A percentile compares a stretch with the other conserved stretches of the same genome.
Conservation (phyloP, 2,888 invertebrate genomes). For the Bombyx huttoni region DNA sequence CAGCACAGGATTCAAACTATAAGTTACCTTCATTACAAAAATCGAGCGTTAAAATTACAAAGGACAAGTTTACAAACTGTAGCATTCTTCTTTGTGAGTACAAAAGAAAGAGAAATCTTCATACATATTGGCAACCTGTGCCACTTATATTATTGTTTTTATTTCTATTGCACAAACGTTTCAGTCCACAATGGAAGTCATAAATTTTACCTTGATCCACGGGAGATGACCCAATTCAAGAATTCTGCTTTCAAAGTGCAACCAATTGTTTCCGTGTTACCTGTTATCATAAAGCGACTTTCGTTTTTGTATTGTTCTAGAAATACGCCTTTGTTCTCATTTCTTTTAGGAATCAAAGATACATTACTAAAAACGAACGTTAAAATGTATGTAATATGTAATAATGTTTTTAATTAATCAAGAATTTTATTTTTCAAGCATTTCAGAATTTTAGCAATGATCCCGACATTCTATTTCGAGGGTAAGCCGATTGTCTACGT, state of each 20-base stretch:
- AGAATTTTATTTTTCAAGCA: too few species aligned
- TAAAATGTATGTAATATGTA: too few species aligned
- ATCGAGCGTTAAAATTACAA: slow-evolving; percentile 7
- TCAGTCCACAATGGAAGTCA: slow-evolving; percentile 34
- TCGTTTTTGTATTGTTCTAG: slow-evolving; percentile 2
- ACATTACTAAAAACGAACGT: too few species aligned
- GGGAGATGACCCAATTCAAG: slow-evolving; percentile 35
- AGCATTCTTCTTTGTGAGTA: slow-evolving; percentile 31
- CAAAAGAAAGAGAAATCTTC: slow-evolving; percentile 59
- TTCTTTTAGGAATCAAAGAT: too few species aligned
- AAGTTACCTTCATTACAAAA: neutral
- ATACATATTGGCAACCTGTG: slow-evolving; percentile 44
- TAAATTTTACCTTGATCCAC: slow-evolving; percentile 37
- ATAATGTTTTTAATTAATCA: too few species aligned
- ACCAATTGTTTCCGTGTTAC: slow-evolving; percentile 34
- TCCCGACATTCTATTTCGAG: neutral
- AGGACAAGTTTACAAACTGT: slow-evolving; percentile 24
- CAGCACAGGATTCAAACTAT: neutral
- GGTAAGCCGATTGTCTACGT: slow-evolving; percentile 17
- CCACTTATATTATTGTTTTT: slow-evolving; percentile 19
- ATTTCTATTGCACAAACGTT: slow-evolving; percentile 33
- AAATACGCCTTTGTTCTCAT: too few species aligned
- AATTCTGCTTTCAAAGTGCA: slow-evolving; percentile 18
- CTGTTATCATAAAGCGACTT: slow-evolving; percentile 18
- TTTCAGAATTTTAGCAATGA: too few species aligned